Conservation (phyloP, 2,797 vertebrate species). For the Alcedo quadribrachys region DNA sequence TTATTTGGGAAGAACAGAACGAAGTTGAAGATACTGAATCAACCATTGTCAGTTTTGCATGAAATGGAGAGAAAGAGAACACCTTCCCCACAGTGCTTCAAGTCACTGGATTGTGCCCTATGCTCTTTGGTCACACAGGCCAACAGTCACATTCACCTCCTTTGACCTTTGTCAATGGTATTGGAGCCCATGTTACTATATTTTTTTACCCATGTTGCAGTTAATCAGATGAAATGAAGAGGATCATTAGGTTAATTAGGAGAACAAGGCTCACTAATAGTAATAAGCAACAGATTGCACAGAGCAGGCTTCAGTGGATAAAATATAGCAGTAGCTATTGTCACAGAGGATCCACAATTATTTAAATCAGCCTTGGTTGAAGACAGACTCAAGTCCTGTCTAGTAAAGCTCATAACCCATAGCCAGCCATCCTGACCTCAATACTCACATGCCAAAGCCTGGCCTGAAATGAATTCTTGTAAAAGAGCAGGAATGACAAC, state of each 20-base stretch:
- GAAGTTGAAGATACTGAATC: not conserved
- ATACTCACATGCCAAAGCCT: not conserved
- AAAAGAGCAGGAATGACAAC: not conserved
- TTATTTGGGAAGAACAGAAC: not conserved
- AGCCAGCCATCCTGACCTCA: not conserved
- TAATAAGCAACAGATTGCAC: not conserved
- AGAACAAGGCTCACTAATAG: not conserved
- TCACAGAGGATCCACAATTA: not conserved
- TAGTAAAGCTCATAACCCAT: not conserved
- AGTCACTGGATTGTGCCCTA: not conserved
- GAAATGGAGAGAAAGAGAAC: not conserved
- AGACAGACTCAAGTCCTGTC: not conserved
- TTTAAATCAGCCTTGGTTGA: not conserved
- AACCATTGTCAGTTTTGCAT: not conserved
- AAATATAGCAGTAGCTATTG: not conserved
- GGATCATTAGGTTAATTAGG: conserved; percentile 23
- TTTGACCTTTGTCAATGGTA: not conserved
- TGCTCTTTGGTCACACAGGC: not conserved
- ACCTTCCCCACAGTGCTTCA: not conserved
- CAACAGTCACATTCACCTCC: not conserved
- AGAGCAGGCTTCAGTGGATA: not conserved
- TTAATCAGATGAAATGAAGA: conserved; percentile 20
- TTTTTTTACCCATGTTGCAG: not conserved
- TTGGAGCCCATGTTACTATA: not conserved
- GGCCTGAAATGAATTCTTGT: not conserved